Evolutionary conservation across 2,888 invertebrate species (phyloP), one percentile per base, ranked within the genome.

Genomic region (Rhamnusium bicolor): DNA sequence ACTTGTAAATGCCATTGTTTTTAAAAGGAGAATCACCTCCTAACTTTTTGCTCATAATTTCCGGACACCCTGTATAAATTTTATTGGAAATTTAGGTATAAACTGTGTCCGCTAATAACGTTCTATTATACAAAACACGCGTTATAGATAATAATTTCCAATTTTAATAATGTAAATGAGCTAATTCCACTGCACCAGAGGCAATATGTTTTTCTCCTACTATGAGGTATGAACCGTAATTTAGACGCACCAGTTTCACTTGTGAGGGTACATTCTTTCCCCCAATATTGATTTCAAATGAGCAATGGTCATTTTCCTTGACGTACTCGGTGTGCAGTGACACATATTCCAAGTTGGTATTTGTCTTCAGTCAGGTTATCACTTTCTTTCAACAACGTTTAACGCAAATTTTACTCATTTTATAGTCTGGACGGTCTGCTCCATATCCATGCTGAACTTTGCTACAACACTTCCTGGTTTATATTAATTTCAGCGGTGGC

Each of bases 401-500:
- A 14, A n/a, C 27, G n/a, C 18, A 5, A 19, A 24, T n/a, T 18
- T 49, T 24, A 27, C 19, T 46, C 62, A 6, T 19, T n/a, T n/a
- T 29, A 10, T 27, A 69, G n/a, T 40, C n/a, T 40, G n/a, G 40
- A 40, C 51, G 12, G 60, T 40, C 80, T 80, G 82, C 81, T 83
- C 77, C 69, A 74, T 80, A 79, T 75, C 61, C 77, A 82, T 81
- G 77, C 76, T 79, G 83, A 71, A 79, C 81, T 75, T 76, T 78
- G 81, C 80, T 81, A 81, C 76, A 76, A 72, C 70, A 79, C 79
- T 82, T 82, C 82, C 82, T 82, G 80, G 78, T 82, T 82, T 78
- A 69, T 72, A 72, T 69, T 68, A 66, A 61, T 58, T 69, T 73
- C 71, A 29, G 47, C 40, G 66, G 61, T 27, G 47, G 27, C 49